Percentiles rank a stretch among this genome's conserved stretches.
Evolutionary conservation across 2,797 vertebrate genomes (phyloP).

Genomic region (Botia kubotai): DNA sequence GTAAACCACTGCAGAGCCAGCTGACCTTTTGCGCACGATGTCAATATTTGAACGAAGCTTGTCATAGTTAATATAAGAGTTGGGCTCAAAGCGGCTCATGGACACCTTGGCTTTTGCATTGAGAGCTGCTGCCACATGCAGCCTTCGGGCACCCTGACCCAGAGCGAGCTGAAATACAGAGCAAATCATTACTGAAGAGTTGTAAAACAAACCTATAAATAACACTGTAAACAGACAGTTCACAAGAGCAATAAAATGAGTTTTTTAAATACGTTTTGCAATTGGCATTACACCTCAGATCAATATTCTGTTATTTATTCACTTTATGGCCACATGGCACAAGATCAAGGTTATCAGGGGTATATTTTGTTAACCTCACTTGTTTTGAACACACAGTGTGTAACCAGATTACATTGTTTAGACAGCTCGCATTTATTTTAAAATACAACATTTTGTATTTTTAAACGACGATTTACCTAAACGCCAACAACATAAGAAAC

Average conservation of each 20-base stretch:
- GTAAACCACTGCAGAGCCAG: conserved; percentile 58
- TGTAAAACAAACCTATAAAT: not conserved
- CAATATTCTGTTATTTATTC: too few species aligned
- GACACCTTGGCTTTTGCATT: conserved; percentile 90
- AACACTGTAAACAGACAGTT: not conserved
- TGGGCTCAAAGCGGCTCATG: conserved; percentile 95
- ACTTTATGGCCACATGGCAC: not conserved
- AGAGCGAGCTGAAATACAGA: conserved; percentile 81
- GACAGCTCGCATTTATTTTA: too few species aligned
- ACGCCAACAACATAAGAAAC: too few species aligned
- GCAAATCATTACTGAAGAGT: not conserved
- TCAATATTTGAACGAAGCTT: conserved; percentile 87
- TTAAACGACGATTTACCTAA: too few species aligned
- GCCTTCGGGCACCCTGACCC: conserved; percentile 83
- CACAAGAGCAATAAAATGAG: not conserved
- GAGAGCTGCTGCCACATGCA: conserved; percentile 87
- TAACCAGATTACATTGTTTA: too few species aligned
- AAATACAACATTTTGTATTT: too few species aligned
- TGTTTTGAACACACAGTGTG: too few species aligned
- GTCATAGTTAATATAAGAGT: conserved; percentile 85
- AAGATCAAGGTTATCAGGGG: too few species aligned
- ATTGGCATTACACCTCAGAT: too few species aligned
- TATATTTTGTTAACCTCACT: too few species aligned
- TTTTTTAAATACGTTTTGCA: too few species aligned
- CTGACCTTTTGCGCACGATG: conserved; percentile 90